Evolutionary conservation across 2,888 invertebrate genomes (phyloP), one percentile per base, ranked within the genome.

Genomic region (Dexiosoma caninum): DNA sequence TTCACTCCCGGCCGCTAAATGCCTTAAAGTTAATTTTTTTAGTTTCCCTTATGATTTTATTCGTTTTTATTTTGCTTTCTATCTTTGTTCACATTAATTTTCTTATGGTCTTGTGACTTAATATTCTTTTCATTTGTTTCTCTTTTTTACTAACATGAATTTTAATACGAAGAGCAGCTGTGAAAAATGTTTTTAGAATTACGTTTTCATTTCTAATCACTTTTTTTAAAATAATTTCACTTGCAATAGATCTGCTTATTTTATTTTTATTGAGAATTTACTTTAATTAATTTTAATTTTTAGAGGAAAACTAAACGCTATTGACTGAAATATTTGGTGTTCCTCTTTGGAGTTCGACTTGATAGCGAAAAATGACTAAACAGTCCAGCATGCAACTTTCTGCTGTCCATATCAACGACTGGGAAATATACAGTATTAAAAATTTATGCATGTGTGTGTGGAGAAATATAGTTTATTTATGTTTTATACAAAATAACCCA

Each of bases 101-200:
- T 53, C 37, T 0, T 42, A 19, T 37, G 70, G 82, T 82, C 82
- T 82, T 82, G 80, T 83, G 80, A 82, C 78, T 82, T 57, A 55
- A 66, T 64, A 49, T 60, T 32, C 23, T n/a, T 60, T 62, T 72
- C 27, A 1, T 14, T 9, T 69, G 3, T 59, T 12, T 21, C 57
- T 6, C 35, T 46, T 5, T 51, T 42, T 37, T 3, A 59, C n/a
- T 37, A 4, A 5, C 21, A 19, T 40, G 21, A 51, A 53, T 66
- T 35, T 53, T 35, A 40, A 46, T 49, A 70, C 32, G 19, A 44
- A 23, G 57, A 59, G 7, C 49, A 42, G 42, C 30, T 32, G 27
- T 42, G 16, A 40, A 16, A 67, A 27, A 30, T 23, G n/a, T 32
- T 27, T 27, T 53, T 42, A 19, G 49, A 59, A 59, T 57, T 70